Conservation (phyloP, 1,140 invertebrate genomes). For the Arion vulgaris region DNA sequence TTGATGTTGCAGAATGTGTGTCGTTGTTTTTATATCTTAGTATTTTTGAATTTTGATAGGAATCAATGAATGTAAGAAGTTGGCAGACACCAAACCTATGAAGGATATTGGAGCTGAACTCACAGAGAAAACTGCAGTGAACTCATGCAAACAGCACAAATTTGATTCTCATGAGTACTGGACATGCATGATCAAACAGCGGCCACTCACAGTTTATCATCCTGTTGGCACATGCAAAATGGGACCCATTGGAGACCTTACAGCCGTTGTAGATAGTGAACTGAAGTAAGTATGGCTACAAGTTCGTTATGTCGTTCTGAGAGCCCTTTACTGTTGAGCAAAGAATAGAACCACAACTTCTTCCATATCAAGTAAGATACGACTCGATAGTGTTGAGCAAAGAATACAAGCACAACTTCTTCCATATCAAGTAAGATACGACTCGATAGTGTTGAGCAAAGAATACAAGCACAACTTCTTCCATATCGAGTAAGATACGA, state of each 20-base stretch:
- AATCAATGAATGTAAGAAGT: conserved; percentile 26
- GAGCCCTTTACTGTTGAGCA: too few relatives aligned
- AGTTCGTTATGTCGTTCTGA: too few relatives aligned
- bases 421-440: too few relatives aligned
- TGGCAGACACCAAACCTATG: background rate
- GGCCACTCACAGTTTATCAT: conserved; percentile 83
- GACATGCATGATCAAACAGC: conserved; percentile 65
- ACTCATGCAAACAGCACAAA: conserved; percentile 42
- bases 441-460: too few relatives aligned
- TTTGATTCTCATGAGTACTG: conserved; percentile 66
- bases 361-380: too few relatives aligned
- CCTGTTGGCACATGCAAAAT: conserved; percentile 93
- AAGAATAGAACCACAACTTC: too few relatives aligned
- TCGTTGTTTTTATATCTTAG: too few relatives aligned
- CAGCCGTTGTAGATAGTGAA: conserved; percentile 89
- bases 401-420: too few relatives aligned
- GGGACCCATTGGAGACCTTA: conserved; percentile 87
- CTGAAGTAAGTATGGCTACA: conserved; percentile 71
- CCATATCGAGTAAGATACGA: too few relatives aligned
- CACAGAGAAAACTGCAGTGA: conserved; percentile 6
- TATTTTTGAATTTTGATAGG: background rate
- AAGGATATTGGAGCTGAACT: conserved; percentile 15
- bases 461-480: too few relatives aligned
- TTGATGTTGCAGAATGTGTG: too few relatives aligned
- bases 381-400: too few relatives aligned